Conservation (phyloP, 1,140 invertebrate genomes). For the Adelges cooleyi region DNA sequence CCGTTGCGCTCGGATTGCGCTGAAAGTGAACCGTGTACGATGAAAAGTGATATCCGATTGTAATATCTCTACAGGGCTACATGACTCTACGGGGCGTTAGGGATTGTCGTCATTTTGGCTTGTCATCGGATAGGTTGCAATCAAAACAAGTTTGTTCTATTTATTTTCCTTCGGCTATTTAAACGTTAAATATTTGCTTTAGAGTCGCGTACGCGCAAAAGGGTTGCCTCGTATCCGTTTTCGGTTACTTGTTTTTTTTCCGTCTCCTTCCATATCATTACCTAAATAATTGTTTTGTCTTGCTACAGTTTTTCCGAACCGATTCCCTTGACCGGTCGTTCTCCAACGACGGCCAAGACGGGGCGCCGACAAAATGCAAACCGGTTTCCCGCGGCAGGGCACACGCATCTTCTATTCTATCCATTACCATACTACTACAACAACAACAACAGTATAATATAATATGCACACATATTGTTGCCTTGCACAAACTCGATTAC, state of each 20-base stretch:
- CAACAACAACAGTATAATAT: too few species aligned
- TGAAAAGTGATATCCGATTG: too few species aligned
- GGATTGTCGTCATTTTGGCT: too few species aligned
- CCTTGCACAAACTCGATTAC: neutral
- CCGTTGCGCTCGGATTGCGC: too few species aligned
- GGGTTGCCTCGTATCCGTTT: neutral
- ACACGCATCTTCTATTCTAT: neutral
- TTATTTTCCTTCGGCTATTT: neutral
- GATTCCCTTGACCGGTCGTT: constrained; percentile 2
- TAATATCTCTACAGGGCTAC: too few species aligned
- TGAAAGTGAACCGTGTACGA: too few species aligned
- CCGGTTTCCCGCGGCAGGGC: constrained; percentile 13
- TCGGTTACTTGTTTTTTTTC: neutral
- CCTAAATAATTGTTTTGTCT: too few species aligned
- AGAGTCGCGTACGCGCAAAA: neutral
- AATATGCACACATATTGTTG: neutral
- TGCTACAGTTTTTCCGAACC: neutral
- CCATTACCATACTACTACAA: neutral
- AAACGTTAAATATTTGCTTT: neutral
- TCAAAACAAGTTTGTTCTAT: neutral
- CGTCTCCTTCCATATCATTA: too few species aligned
- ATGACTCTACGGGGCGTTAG: too few species aligned
- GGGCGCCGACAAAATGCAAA: neutral
- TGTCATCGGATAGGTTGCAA: neutral
- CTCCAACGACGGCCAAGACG: neutral